These are phyloP conservation scores for Lutraria lutraria DNA, from an alignment of 2,888 invertebrate genomes.

Conservation along the genomic window DNA sequence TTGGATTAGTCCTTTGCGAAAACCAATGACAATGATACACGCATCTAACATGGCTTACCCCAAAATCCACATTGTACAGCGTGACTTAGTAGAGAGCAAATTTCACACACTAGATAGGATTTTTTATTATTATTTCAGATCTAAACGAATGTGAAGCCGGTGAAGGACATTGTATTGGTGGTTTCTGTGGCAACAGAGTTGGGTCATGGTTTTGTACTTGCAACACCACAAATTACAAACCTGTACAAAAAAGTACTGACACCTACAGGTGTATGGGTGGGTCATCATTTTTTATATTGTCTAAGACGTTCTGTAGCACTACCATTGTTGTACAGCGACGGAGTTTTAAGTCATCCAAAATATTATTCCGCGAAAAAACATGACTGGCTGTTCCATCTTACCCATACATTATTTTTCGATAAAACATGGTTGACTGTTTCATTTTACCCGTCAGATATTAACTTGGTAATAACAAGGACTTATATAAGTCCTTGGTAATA, in stretches of 20 bases:
- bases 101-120: no score
- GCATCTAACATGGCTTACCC: no score
- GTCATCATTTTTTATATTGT: neutral
- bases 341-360: no score
- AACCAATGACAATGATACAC: no score
- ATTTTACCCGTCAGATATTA: neutral
- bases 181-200: neutral
- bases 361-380: no score
- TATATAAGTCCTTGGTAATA: no score
- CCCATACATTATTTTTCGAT: neutral
- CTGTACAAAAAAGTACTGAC: neutral
- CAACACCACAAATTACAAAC: neutral
- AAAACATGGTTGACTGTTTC: neutral
- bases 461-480: neutral
- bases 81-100: neutral
- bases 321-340: no score
- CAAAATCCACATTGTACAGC: neutral
- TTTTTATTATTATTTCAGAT: neutral
- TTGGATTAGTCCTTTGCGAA: no score
- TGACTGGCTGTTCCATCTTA: no score
- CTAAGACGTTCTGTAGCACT: neutral
- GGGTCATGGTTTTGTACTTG: slow-evolving; percentile 22
- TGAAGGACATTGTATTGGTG: neutral
- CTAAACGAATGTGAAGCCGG: neutral
- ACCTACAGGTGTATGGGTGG: slow-evolving; percentile 12